These are phyloP conservation scores for Antechinus flavipes DNA, from an alignment of 2,113 vertebrate genomes.

Conservation along the genomic window DNA sequence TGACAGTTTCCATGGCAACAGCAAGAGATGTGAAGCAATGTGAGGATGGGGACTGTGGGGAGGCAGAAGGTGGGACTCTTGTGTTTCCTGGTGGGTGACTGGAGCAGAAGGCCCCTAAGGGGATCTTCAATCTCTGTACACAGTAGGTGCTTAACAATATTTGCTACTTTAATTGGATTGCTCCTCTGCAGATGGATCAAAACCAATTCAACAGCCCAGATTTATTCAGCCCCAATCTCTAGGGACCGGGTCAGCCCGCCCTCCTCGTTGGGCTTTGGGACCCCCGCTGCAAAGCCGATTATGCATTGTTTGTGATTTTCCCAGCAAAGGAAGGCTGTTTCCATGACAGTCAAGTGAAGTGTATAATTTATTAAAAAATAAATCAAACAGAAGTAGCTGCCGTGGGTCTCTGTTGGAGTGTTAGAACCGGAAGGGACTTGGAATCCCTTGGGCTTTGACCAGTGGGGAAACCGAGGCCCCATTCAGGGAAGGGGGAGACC, in stretches of 20 bases:
- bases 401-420: not conserved
- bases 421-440: not conserved
- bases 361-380: not conserved
- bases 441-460: not conserved
- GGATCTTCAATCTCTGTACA: not conserved
- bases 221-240: not conserved
- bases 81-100: not conserved
- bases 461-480: not conserved
- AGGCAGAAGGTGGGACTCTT: not conserved
- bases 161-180: not conserved
- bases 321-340: not conserved
- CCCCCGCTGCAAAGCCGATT: constrained; percentile 67
- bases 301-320: constrained; percentile 8
- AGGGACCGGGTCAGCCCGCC: not conserved
- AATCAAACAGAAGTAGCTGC: not conserved
- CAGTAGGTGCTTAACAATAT: not conserved
- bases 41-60: too few relatives aligned
- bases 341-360: not conserved
- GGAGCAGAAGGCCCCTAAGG: not conserved
- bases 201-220: not conserved
- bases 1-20: not conserved
- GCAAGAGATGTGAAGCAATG: not conserved
- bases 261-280: not conserved
- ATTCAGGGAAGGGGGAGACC: not conserved
- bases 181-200: not conserved